Conservation (phyloP, 2,888 invertebrate species). For the Plemyria rubiginata region DNA sequence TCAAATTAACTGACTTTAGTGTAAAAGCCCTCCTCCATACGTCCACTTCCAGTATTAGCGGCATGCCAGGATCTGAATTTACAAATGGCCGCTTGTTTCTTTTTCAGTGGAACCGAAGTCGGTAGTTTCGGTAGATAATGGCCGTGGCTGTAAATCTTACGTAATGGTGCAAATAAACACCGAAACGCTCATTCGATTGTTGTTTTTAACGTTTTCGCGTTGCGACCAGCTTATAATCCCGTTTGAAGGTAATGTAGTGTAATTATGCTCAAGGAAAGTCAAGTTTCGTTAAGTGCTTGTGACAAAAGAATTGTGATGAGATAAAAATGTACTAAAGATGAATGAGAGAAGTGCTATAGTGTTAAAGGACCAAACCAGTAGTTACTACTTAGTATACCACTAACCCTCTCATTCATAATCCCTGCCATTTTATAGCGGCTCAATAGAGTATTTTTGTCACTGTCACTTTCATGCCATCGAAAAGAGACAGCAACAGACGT, state of each 20-base stretch:
- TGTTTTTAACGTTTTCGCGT: slow-evolving; percentile 43
- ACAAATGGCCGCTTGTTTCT: slow-evolving; percentile 57
- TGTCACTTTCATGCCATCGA: too few species aligned
- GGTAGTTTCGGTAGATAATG: slow-evolving; percentile 66
- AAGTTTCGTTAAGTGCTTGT: slow-evolving; percentile 1
- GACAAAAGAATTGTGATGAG: neutral
- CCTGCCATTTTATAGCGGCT: too few species aligned
- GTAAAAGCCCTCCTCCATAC: neutral
- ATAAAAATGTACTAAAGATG: too few species aligned
- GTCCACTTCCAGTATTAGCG: slow-evolving; percentile 32
- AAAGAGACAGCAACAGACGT: too few species aligned
- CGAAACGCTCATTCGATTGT: slow-evolving; percentile 50
- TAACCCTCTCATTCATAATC: too few species aligned
- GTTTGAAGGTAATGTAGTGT: slow-evolving; percentile 49
- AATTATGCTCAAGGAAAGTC: slow-evolving; percentile 37
- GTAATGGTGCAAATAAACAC: slow-evolving; percentile 70
- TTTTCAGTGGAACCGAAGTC: slow-evolving; percentile 58
- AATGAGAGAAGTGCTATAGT: too few species aligned
- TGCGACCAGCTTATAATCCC: slow-evolving; percentile 48
- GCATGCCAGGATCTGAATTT: slow-evolving; percentile 48
- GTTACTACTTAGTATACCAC: too few species aligned
- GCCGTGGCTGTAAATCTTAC: slow-evolving; percentile 63
- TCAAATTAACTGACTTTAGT: too few species aligned
- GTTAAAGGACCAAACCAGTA: too few species aligned
- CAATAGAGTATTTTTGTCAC: too few species aligned